phyloP scores from a whole-genome alignment of 2,888 invertebrate genomes.

The Keiferia lycopersicella region DNA sequence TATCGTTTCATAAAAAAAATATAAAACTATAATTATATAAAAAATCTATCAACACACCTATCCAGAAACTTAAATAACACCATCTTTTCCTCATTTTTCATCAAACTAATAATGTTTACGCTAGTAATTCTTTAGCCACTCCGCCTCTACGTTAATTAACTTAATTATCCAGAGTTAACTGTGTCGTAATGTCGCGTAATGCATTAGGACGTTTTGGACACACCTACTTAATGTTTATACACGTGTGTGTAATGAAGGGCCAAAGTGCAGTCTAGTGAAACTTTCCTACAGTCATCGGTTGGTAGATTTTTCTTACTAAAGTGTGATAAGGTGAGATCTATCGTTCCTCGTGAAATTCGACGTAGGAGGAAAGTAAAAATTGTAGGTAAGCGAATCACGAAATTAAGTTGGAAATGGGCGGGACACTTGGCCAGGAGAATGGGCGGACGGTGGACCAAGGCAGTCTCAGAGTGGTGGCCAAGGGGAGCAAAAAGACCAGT shows the following conservation, averaged over 20 bases:
- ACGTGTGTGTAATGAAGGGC: not conserved
- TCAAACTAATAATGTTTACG: not conserved
- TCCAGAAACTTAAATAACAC: not conserved
- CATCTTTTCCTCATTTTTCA: not conserved
- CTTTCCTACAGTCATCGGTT: not conserved
- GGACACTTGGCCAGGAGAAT: no score
- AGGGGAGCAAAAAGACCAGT: no score
- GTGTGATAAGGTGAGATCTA: no score
- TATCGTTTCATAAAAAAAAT: not conserved
- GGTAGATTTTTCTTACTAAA: no score
- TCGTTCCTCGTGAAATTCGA: no score
- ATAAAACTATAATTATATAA: no score
- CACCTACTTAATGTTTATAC: slow-evolving; percentile 3
- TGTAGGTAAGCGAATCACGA: no score
- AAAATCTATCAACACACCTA: no score
- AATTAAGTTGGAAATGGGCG: no score
- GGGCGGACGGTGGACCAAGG: no score
- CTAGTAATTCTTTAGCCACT: not conserved
- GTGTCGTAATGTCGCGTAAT: slow-evolving; percentile 24
- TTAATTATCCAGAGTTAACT: slow-evolving; percentile 49
- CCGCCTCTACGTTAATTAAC: slow-evolving; percentile 52
- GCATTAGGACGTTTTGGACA: slow-evolving; percentile 22
- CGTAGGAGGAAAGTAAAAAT: no score
- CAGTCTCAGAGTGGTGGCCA: no score
- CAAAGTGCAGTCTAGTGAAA: not conserved